phyloP scores from a whole-genome alignment of 1,140 invertebrate genomes.

The Proctacanthus coquilletti region DNA sequence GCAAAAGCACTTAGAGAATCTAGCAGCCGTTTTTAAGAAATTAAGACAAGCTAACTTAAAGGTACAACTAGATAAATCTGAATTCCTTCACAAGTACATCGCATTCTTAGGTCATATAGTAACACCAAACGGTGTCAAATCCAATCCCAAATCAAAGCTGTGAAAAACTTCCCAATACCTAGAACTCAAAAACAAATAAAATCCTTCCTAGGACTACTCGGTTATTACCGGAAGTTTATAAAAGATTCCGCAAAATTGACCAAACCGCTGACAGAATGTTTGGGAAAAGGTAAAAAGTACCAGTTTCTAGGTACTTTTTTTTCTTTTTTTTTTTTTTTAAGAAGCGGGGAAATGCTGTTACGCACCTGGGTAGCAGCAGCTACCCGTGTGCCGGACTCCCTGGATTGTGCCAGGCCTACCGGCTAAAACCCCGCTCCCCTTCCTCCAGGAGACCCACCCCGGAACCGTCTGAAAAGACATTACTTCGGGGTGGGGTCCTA shows the following conservation, averaged over 20 bases:
- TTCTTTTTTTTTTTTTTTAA: too few relatives aligned
- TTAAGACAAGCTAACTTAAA: slow-evolving; percentile 3
- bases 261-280: slow-evolving; percentile 1
- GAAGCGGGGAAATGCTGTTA: too few relatives aligned
- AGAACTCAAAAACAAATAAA: slow-evolving; percentile 10
- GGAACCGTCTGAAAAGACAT: too few relatives aligned
- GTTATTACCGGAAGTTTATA: slow-evolving; percentile 16
- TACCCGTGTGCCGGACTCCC: too few relatives aligned
- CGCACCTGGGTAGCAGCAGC: too few relatives aligned
- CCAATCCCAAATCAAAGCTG: slow-evolving; percentile 12
- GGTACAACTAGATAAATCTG: slow-evolving; percentile 7
- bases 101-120: slow-evolving; percentile 11
- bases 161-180: slow-evolving; percentile 12
- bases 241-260: slow-evolving; percentile 10
- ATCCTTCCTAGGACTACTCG: slow-evolving; percentile 9
- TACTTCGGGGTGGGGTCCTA: too few relatives aligned
- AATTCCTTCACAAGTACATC: slow-evolving; percentile 11
- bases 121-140: slow-evolving; percentile 10
- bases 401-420: too few relatives aligned
- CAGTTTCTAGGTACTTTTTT: too few relatives aligned
- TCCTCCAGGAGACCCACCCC: too few relatives aligned
- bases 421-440: too few relatives aligned
- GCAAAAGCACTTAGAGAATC: slow-evolving; percentile 4
- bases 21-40: slow-evolving; percentile 4
- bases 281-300: slow-evolving; percentile 5